Percentiles rank a stretch among this genome's conserved stretches.
Evolutionary conservation across 1,140 invertebrate species (phyloP).

Genomic region (Polyergus mexicanus): DNA sequence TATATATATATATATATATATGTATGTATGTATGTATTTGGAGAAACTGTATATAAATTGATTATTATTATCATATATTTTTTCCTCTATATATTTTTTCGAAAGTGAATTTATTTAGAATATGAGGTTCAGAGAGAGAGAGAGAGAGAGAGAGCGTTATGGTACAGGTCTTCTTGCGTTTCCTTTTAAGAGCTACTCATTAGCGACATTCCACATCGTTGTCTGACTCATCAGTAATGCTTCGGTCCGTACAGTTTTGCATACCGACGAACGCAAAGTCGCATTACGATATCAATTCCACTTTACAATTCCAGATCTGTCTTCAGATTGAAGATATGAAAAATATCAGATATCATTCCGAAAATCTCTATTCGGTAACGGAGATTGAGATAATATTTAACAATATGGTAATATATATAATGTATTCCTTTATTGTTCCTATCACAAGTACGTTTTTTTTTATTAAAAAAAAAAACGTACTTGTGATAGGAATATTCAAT

Average conservation of each 20-base stretch:
- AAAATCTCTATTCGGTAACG: background rate
- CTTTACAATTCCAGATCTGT: constrained; percentile 31
- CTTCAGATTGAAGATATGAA: constrained; percentile 7
- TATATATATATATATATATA: no score
- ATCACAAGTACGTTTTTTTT: constrained; percentile 1
- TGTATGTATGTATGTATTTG: background rate
- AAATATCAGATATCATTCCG: background rate
- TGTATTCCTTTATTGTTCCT: no score
- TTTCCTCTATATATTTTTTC: background rate
- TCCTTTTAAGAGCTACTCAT: constrained; percentile 72
- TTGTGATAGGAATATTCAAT: background rate
- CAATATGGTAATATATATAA: background rate
- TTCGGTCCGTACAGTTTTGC: constrained; percentile 69
- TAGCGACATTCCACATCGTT: constrained; percentile 80
- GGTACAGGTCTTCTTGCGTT: constrained; percentile 44
- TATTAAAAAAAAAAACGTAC: background rate
- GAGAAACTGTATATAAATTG: background rate
- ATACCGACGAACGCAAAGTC: constrained; percentile 74
- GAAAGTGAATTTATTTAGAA: background rate
- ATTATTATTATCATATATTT: background rate
- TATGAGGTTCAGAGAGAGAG: background rate
- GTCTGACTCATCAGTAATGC: constrained; percentile 78
- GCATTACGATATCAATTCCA: constrained; percentile 77
- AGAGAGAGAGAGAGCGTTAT: no score
- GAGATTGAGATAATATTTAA: background rate